phyloP scores from a whole-genome alignment of 1,140 invertebrate genomes.

The Drosophila hydei region DNA sequence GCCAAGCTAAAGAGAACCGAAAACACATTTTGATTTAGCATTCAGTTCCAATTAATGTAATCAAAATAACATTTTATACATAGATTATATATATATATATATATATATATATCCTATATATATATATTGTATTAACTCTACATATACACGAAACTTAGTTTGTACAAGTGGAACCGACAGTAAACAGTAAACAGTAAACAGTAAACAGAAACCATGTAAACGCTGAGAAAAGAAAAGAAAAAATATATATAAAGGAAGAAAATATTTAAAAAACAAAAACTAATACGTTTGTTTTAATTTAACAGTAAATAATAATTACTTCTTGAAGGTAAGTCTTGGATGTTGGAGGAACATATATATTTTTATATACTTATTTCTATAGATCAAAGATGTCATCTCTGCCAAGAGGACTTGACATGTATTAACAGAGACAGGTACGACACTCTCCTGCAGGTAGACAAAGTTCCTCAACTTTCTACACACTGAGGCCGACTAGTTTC shows the following conservation, averaged over 20 bases:
- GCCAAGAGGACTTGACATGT: slow-evolving; percentile 60
- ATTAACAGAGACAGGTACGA: slow-evolving; percentile 57
- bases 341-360: too few relatives aligned
- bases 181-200: slow-evolving; percentile 39
- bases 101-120: slow-evolving; percentile 56
- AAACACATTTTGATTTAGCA: slow-evolving; percentile 43
- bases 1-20: slow-evolving; percentile 18
- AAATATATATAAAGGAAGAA: slow-evolving; percentile 52
- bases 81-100: slow-evolving; percentile 33
- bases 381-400: too few relatives aligned
- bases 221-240: slow-evolving; percentile 53
- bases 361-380: too few relatives aligned
- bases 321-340: too few relatives aligned
- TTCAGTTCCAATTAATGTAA: slow-evolving; percentile 69
- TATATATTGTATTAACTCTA: slow-evolving; percentile 53
- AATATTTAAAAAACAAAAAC: slow-evolving; percentile 25
- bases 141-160: slow-evolving; percentile 57
- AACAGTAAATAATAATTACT: too few relatives aligned
- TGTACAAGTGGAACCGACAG: slow-evolving; percentile 57
- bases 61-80: slow-evolving; percentile 61
- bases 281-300: slow-evolving; percentile 25
- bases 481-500: too few relatives aligned
- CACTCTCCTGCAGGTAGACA: too few relatives aligned
- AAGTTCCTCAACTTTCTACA: too few relatives aligned
- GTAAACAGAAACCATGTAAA: slow-evolving; percentile 58